Evolutionary conservation across 2,888 invertebrate species (phyloP).

Genomic region (Miltochrista miniata): DNA sequence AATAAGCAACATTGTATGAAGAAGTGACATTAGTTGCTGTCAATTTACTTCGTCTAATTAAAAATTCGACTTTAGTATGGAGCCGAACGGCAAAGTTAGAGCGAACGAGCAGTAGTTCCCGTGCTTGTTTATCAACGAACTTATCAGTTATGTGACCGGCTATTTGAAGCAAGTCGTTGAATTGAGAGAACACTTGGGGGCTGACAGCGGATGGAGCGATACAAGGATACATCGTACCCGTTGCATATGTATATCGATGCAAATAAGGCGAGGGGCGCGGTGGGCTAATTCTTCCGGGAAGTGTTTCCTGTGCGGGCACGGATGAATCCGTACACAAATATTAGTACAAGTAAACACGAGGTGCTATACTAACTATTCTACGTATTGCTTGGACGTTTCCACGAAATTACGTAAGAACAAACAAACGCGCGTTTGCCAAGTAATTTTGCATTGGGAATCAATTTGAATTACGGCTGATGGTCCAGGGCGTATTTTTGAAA

Average conservation of each 20-base stretch:
- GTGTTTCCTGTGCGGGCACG: conserved; percentile 71
- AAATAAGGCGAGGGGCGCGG: conserved; percentile 61
- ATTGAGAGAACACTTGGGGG: conserved; percentile 27
- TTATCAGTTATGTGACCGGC: conserved; percentile 26
- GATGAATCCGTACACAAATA: conserved; percentile 36
- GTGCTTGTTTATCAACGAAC: conserved; percentile 14
- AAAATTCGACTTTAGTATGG: too few species aligned
- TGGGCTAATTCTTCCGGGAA: conserved; percentile 79
- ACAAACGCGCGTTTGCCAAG: conserved; percentile 11
- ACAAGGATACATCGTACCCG: conserved; percentile 28
- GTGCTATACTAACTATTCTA: conserved; percentile 10
- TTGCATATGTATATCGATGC: conserved; percentile 60
- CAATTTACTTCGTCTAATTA: too few species aligned
- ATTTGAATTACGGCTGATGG: too few species aligned
- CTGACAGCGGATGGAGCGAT: conserved; percentile 24
- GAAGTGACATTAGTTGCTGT: too few species aligned
- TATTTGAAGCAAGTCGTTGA: conserved; percentile 22
- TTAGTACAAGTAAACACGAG: conserved; percentile 68
- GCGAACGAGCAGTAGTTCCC: too few species aligned
- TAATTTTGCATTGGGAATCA: background rate
- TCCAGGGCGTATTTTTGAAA: too few species aligned
- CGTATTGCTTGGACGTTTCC: conserved; percentile 10
- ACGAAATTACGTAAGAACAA: conserved; percentile 23
- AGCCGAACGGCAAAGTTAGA: too few species aligned
- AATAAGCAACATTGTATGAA: too few species aligned